Base-by-base conservation (phyloP, 2,113 vertebrate species). In the Varanus komodoensis region DNA sequence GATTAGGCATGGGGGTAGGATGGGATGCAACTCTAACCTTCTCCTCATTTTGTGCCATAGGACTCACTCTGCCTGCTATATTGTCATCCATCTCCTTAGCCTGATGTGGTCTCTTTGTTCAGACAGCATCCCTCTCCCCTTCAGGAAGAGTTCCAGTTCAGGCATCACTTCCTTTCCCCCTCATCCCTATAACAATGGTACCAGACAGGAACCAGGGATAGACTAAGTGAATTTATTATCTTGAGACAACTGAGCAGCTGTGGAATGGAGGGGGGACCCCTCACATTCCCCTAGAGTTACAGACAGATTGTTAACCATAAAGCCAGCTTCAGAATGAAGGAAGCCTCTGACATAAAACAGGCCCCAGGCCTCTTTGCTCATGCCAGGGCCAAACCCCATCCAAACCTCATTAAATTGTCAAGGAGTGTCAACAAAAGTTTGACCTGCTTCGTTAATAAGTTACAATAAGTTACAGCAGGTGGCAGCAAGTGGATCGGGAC, bases 401-500 rank as follows among this genome's bases (percentile, higher is more conserved):
- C 89, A 86, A 85, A 89, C 74, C 32, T 89, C n/a, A 64, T 86
- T 90, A 90, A 64, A 69, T 86, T 57, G 44, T 90, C 64, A 86
- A 64, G 64, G 84, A 86, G 89, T 90, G 74, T 69, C 74, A 69
- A 90, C 83, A 85, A 85, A 86, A 38, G 32, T 85, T 73, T 57
- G 77, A 90, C 89, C 89, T 86, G 89, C 89, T 90, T 90, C 50
- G 69, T 90, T 90, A 90, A 90, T 90, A 90, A 90, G 89, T 90
- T 90, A 90, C 89, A 90, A 90, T 90, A 90, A 90, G 89, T 90
- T 90, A 90, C 64, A 90, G 83, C 89, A 90, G 89, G 89, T 90
- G 83, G 89, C 89, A 90, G 89, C 89, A 86, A 71, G 75, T 79
- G 61, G 83, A 54, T 27, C 6, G 81, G 74, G 50, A 90, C 89